Conservation (phyloP, 2,113 vertebrate genomes). For the Nycticorax nycticorax region DNA sequence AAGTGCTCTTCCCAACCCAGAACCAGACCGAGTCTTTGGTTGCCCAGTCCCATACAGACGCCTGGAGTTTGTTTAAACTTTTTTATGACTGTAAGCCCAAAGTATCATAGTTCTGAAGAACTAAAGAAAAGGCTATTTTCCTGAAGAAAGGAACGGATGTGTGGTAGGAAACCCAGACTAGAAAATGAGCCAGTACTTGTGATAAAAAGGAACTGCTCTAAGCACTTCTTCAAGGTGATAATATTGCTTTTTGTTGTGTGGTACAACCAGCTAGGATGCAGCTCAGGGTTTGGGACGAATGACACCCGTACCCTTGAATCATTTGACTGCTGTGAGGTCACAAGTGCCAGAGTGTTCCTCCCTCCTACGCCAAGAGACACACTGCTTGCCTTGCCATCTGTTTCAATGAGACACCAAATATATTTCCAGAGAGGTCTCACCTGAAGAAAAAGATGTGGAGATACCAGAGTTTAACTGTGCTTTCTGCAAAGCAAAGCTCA, state of each 20-base stretch:
- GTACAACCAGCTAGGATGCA: neutral
- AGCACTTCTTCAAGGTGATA: neutral
- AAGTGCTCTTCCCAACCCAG: neutral
- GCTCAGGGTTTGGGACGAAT: neutral
- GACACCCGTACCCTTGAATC: neutral
- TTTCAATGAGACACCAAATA: neutral
- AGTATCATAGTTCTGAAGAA: neutral
- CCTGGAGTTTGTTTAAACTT: neutral
- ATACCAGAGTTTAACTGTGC: rapidly evolving
- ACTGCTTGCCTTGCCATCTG: neutral
- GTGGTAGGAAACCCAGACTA: neutral
- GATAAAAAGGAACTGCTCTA: neutral
- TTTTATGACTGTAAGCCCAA: neutral
- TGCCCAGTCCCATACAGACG: neutral
- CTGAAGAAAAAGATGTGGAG: rapidly evolving
- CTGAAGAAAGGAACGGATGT: neutral
- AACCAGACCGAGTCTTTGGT: neutral
- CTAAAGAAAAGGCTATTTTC: neutral
- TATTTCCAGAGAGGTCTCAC: neutral
- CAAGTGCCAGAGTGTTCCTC: neutral
- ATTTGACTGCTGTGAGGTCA: neutral
- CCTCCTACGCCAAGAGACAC: neutral
- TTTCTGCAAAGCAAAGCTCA: neutral
- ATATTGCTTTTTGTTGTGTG: neutral
- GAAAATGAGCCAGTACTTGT: neutral